phyloP scores from a whole-genome alignment of 2,888 invertebrate genomes.

The Hymenopus coronatus region DNA sequence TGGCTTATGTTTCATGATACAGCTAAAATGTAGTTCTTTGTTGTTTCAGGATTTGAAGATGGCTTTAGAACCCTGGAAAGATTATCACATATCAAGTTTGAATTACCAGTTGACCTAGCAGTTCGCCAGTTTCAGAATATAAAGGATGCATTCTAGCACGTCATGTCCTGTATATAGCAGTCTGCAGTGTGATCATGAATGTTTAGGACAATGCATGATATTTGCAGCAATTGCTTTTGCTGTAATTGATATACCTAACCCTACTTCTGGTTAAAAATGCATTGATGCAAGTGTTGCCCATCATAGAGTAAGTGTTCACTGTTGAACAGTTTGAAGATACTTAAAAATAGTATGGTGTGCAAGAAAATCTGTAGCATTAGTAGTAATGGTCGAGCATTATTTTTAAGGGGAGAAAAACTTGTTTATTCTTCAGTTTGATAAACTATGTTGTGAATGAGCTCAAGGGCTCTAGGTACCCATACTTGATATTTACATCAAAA shows the following conservation, averaged over 20 bases:
- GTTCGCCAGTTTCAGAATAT: conserved; percentile 96
- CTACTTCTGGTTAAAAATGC: not conserved
- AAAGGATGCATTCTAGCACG: conserved; percentile 84
- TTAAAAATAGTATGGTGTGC: not conserved
- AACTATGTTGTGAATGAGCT: not conserved
- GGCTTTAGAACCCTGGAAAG: conserved; percentile 86
- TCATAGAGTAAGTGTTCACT: not conserved
- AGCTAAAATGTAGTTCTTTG: conserved; percentile 26
- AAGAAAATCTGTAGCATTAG: not conserved
- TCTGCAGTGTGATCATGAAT: not conserved
- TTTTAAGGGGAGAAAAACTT: not conserved
- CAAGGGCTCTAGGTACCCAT: not conserved
- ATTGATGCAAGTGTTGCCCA: not conserved
- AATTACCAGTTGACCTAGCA: conserved; percentile 93
- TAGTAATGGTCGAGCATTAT: not conserved
- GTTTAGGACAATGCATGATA: not conserved
- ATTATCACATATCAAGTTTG: conserved; percentile 80
- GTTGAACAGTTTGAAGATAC: not conserved
- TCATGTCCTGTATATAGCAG: not conserved
- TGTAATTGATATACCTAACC: not conserved
- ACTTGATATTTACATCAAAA: not conserved
- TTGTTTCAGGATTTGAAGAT: conserved; percentile 84
- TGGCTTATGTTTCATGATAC: not conserved
- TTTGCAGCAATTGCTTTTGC: not conserved
- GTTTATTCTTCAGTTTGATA: not conserved